Evolutionary conservation across 2,888 invertebrate genomes (phyloP).

Genomic region (Epistrophella euchroma): DNA sequence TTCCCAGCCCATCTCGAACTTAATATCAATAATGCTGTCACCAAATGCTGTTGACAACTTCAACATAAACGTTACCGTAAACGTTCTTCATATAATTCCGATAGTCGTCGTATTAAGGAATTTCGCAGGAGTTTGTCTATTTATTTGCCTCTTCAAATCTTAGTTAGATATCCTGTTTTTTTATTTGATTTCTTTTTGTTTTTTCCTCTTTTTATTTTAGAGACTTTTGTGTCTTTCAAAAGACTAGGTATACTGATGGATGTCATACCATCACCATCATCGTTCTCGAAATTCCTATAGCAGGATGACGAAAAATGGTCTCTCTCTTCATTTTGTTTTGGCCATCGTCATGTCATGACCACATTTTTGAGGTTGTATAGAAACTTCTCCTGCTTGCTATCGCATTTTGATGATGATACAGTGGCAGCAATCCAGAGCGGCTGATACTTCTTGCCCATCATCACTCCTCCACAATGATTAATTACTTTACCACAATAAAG

Average conservation of each 20-base stretch:
- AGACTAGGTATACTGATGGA: conserved; percentile 9
- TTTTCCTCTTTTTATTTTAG: conserved; percentile 21
- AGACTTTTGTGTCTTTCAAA: conserved; percentile 9
- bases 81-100: conserved; percentile 2
- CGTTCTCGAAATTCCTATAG: conserved; percentile 23
- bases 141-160: conserved; percentile 60
- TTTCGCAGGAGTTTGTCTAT: conserved; percentile 21
- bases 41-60: conserved; percentile 23
- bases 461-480: conserved; percentile 57
- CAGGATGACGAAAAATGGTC: conserved; percentile 44
- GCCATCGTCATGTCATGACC: conserved; percentile 19
- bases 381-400: conserved; percentile 8
- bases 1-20: neutral
- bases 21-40: neutral
- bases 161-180: conserved; percentile 66
- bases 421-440: conserved; percentile 11
- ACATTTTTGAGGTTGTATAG: conserved; percentile 2
- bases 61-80: neutral
- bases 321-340: conserved; percentile 34
- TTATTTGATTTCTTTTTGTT: conserved; percentile 19
- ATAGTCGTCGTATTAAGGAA: conserved; percentile 17
- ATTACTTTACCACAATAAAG: conserved; percentile 67
- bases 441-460: conserved; percentile 16
- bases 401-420: conserved; percentile 46
- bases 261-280: conserved; percentile 21